phyloP scores from a whole-genome alignment of 2,888 invertebrate species.

The Heliothis peltigera region DNA sequence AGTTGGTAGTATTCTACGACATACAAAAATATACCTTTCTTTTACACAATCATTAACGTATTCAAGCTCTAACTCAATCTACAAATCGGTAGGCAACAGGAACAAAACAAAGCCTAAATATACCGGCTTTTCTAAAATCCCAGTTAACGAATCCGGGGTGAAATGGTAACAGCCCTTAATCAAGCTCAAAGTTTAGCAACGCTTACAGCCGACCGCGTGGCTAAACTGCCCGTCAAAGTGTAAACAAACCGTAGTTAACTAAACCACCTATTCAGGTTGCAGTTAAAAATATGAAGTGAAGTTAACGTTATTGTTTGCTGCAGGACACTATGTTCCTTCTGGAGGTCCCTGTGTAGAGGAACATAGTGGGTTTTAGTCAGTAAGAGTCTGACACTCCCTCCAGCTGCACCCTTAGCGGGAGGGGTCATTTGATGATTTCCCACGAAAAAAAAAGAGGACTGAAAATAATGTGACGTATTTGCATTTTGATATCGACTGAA shows the following conservation, averaged over 20 bases:
- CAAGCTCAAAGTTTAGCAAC: slow-evolving; percentile 33
- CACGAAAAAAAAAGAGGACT: too few species aligned
- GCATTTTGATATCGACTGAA: too few species aligned
- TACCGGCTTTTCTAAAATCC: slow-evolving; percentile 11
- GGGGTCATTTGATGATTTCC: too few species aligned
- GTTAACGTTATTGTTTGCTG: neutral
- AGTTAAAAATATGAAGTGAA: neutral
- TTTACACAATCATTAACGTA: neutral
- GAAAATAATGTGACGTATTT: too few species aligned
- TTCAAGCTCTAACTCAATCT: neutral
- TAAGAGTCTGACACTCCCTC: too few species aligned
- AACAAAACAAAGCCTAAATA: neutral
- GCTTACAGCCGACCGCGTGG: slow-evolving; percentile 28
- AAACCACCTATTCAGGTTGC: neutral
- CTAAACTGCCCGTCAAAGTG: slow-evolving; percentile 16
- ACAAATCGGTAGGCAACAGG: neutral
- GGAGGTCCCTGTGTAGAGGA: too few species aligned
- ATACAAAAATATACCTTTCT: too few species aligned
- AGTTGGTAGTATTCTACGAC: too few species aligned
- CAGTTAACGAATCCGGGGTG: slow-evolving; percentile 33
- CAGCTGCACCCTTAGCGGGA: too few species aligned
- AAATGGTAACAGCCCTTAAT: slow-evolving; percentile 33
- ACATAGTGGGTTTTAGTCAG: too few species aligned
- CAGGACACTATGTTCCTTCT: too few species aligned
- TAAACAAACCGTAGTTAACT: slow-evolving; percentile 7